phyloP scores from a whole-genome alignment of 2,888 invertebrate genomes.

The Cybosia mesomella region DNA sequence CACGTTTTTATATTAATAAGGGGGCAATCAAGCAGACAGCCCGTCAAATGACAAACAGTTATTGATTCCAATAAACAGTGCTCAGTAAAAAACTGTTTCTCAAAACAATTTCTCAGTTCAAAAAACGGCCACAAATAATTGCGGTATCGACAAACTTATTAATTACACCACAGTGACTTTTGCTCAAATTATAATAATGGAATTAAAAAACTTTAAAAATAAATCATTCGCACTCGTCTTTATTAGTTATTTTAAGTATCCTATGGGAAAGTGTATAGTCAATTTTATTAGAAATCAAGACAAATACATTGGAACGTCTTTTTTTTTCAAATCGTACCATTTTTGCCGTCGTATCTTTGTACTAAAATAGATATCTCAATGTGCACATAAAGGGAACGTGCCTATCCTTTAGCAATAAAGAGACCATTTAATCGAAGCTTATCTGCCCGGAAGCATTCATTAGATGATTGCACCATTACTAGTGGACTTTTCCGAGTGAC shows the following conservation, averaged over 20 bases:
- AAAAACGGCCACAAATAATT: too few species aligned
- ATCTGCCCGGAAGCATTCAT: conserved; percentile 87
- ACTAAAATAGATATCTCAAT: conserved; percentile 79
- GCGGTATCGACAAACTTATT: too few species aligned
- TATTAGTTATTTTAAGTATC: neutral
- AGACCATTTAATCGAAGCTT: conserved; percentile 86
- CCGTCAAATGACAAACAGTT: neutral
- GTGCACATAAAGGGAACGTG: conserved; percentile 82
- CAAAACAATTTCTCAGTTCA: too few species aligned
- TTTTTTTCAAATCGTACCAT: conserved; percentile 44
- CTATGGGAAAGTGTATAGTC: neutral
- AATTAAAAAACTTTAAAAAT: too few species aligned
- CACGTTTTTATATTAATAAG: too few species aligned
- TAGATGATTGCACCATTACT: conserved; percentile 87
- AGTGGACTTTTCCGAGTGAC: conserved; percentile 73
- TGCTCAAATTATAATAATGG: too few species aligned
- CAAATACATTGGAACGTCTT: conserved; percentile 3
- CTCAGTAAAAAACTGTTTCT: too few species aligned
- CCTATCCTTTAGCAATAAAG: conserved; percentile 85
- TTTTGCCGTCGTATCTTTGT: conserved; percentile 63
- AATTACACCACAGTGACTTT: too few species aligned
- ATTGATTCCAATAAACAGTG: neutral
- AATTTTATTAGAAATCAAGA: conserved; percentile 10
- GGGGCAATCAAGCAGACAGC: neutral
- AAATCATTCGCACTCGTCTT: too few species aligned